Evolutionary conservation across 2,797 vertebrate species (phyloP), one percentile per base, ranked within the genome.

Genomic region (Ctenopoma multispine): DNA sequence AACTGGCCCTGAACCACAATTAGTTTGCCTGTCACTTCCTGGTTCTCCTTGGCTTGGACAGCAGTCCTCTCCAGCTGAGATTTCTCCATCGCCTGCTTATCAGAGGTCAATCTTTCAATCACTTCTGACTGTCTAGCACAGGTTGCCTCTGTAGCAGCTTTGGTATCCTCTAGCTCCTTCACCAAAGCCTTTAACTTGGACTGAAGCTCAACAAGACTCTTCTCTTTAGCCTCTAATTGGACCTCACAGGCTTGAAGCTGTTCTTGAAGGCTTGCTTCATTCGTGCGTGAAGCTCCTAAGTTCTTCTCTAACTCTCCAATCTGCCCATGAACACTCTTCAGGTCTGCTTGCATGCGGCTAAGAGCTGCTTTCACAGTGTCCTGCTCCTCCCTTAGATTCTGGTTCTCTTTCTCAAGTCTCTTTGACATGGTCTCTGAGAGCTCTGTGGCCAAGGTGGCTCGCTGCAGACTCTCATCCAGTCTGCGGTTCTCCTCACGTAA

Each of bases 391-490:
- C 91, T 94, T 53, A 97, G 87, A 9, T 91, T 93, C 80, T 92
- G 90, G 71, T 94, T 97, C 57, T 96, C 95, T 27, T 92, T 69
- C 55, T 93, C 91, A 27, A 96, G 88, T 34, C 81, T 83, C 57
- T 93, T 89, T 24, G 94, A 77, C 3, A 79, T 87, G 46, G 81
- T 89, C 75, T 96, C 94, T 0, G 93, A 92, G 27, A 90, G 76
- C 68, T 95, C 90, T 15, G 85, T 85, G n/a, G 94, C 92, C 75
- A 92, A 88, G 2, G 64, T 75, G 50, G 94, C 88, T 31, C 85
- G 94, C 84, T 96, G 96, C 50, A 92, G 85, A 69, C 93, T 94
- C 90, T 96, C 94, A 72, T 97, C 93, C 75, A 97, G 86, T 57
- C 90, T 90, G 48, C 80, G 76, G 83, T 96, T 97, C 80, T 96